Evolutionary conservation across 2,113 vertebrate genomes (phyloP).

Genomic region (Mystacornis crossleyi): DNA sequence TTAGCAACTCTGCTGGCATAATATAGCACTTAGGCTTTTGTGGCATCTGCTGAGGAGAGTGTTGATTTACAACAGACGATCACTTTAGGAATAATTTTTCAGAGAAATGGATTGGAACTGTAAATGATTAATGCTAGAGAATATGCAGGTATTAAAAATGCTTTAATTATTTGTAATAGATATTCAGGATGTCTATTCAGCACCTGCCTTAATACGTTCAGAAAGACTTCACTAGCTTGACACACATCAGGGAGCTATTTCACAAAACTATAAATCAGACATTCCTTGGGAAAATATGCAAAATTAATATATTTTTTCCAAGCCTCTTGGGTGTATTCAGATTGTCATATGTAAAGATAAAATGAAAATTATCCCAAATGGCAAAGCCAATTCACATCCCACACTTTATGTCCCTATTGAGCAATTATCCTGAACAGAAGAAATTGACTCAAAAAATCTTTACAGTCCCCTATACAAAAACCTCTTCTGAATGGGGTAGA

Average conservation of each 20-base stretch:
- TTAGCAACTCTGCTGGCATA: background rate
- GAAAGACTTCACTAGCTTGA: background rate
- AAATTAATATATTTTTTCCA: background rate
- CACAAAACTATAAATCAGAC: background rate
- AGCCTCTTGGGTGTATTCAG: background rate
- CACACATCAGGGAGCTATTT: background rate
- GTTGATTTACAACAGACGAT: background rate
- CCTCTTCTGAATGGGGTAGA: background rate
- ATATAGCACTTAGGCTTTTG: background rate
- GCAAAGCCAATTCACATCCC: background rate
- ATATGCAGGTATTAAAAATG: background rate
- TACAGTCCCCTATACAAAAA: background rate
- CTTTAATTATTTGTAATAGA: slow-evolving; percentile 2
- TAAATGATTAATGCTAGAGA: background rate
- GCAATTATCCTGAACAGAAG: background rate
- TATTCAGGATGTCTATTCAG: background rate
- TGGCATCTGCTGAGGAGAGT: background rate
- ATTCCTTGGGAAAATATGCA: background rate
- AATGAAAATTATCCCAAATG: background rate
- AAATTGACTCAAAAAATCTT: background rate
- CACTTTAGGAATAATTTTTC: background rate
- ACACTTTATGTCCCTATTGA: background rate
- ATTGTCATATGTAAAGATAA: background rate
- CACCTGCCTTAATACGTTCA: background rate
- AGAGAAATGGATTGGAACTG: background rate